phyloP scores from a whole-genome alignment of 2,797 vertebrate genomes.

The Lepidocolaptes lacrymiger region DNA sequence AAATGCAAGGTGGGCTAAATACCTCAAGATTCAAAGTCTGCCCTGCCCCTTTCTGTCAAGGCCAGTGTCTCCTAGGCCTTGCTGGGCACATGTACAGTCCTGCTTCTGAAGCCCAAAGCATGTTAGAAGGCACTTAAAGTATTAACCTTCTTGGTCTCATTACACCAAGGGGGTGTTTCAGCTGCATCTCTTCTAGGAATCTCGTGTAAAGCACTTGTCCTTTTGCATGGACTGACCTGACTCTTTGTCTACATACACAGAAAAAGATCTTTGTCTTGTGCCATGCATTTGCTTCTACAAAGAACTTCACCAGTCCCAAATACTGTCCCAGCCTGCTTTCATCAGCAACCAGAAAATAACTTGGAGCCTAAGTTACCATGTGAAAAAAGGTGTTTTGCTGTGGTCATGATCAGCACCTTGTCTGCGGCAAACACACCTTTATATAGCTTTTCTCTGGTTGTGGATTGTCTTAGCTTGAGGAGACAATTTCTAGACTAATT shows the following conservation, averaged over 20 bases:
- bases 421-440: neutral
- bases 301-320: neutral
- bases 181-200: neutral
- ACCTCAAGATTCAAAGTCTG: neutral
- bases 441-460: neutral
- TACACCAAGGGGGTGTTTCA: neutral
- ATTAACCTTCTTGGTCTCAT: neutral
- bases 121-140: constrained; percentile 45
- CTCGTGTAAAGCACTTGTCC: neutral
- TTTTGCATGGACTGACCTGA: neutral
- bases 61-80: neutral
- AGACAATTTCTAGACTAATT: constrained; percentile 3
- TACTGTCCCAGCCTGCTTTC: neutral
- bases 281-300: neutral
- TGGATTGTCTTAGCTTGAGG: constrained; percentile 54
- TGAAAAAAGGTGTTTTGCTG: neutral
- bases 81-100: neutral
- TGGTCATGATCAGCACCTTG: neutral
- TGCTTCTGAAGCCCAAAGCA: neutral
- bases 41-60: neutral
- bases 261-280: neutral
- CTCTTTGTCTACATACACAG: neutral
- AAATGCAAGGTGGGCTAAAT: neutral
- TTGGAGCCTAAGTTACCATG: neutral
- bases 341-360: neutral